Evolutionary conservation across 2,797 vertebrate species (phyloP).

Genomic region (Cuniculus paca): DNA sequence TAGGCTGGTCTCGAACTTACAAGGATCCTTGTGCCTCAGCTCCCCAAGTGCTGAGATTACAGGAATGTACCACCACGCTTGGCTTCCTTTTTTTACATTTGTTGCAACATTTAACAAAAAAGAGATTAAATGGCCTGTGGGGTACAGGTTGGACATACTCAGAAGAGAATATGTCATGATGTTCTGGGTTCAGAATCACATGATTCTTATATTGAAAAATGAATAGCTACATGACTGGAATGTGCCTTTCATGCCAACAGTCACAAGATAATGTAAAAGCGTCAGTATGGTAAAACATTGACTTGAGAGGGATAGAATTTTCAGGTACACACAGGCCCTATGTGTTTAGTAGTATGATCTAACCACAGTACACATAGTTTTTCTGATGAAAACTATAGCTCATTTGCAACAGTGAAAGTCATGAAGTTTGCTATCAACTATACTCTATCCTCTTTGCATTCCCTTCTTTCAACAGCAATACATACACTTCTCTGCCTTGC

Average conservation of each 20-base stretch:
- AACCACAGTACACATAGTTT: neutral
- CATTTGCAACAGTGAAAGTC: neutral
- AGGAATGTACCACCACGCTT: too few relatives aligned
- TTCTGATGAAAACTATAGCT: neutral
- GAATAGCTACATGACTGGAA: neutral
- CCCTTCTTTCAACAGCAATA: neutral
- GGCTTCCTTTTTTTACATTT: neutral
- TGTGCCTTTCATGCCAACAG: neutral
- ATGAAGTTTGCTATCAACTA: neutral
- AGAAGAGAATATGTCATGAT: neutral
- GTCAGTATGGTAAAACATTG: neutral
- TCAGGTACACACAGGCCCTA: neutral
- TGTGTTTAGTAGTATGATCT: neutral
- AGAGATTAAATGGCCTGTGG: neutral
- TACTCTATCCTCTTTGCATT: neutral
- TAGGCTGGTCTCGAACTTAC: too few relatives aligned
- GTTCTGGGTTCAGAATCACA: constrained; percentile 4
- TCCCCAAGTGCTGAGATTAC: too few relatives aligned
- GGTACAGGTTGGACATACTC: neutral
- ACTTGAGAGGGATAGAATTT: neutral
- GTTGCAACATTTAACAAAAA: neutral
- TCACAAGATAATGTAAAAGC: neutral
- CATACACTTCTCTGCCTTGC: neutral
- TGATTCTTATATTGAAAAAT: constrained; percentile 30
- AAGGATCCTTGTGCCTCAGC: too few relatives aligned